Evolutionary conservation across 2,888 invertebrate genomes (phyloP), one percentile per base, ranked within the genome.

Genomic region (Actias luna): DNA sequence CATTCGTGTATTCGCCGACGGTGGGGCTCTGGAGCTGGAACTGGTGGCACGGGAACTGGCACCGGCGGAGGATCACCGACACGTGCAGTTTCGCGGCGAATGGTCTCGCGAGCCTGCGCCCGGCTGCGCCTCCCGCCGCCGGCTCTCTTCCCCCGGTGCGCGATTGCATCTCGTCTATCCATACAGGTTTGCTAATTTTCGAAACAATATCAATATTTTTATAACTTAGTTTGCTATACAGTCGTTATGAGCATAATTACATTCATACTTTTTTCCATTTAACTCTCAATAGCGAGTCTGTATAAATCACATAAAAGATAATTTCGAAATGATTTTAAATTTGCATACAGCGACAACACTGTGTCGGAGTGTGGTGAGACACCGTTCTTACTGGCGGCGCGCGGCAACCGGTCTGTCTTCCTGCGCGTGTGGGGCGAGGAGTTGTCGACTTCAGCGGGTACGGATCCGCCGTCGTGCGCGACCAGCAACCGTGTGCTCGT

Each of bases 341-440:
- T 12, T 36, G 12, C 39, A 29, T 12, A 10, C 68, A 84, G 82
- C 31, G 75, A 69, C 25, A 77, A 81, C 68, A 64, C 70, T 55
- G 67, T 66, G 73, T 93, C 94, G n/a, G 93, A 95, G 72, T 96
- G 96, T 85, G 94, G 94, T n/a, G 95, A 95, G 64, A 88, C 95
- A 64, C 96, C 97, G 4, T 97, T 97, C 95, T 90, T 97, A 68
- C 93, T 97, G 63, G 95, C 96, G 79, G 96, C 97, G 1, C 94
- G 96, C 66, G 94, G 95, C 67, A 97, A 97, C 80, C 94, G 96
- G 60, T 97, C 97, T 50, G 93, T 97, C 63, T 97, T 96, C 82
- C 91, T 97, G 64, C 93, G 97, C 69, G 96, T 97, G 55, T 97
- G 97, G 97, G 97, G 97, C 58, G 95, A 95, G 70, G 95, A 96